These are phyloP conservation scores for Eledone cirrhosa DNA, from an alignment of 2,888 invertebrate species.

Conservation along the genomic window DNA sequence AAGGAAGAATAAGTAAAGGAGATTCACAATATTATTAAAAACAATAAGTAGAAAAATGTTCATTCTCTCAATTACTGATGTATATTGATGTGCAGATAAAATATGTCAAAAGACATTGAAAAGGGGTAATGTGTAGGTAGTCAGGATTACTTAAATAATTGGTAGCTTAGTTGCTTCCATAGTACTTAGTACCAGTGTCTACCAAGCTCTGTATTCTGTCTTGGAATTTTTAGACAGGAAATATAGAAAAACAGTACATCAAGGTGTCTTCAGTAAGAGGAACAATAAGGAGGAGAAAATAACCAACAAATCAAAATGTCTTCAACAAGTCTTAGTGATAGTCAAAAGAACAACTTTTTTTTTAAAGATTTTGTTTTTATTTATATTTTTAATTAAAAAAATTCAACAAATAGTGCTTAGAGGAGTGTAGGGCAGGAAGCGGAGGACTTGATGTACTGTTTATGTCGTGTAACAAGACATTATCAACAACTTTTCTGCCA, in stretches of 20 bases:
- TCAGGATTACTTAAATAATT: too few species aligned
- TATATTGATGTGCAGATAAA: too few species aligned
- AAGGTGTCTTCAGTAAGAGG: not conserved
- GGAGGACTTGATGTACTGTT: too few species aligned
- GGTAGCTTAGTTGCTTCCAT: not conserved
- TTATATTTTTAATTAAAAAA: constrained; percentile 15
- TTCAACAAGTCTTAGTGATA: constrained; percentile 21
- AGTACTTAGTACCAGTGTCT: constrained; percentile 18
- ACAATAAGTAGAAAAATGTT: constrained; percentile 13
- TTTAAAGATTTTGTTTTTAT: not conserved
- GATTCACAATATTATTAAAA: too few species aligned
- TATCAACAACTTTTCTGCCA: too few species aligned
- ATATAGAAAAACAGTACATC: not conserved
- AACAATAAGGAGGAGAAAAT: not conserved
- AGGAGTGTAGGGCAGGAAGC: not conserved
- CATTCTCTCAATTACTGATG: not conserved
- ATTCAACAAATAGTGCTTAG: constrained; percentile 26
- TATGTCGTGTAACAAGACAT: too few species aligned
- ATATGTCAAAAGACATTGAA: too few species aligned
- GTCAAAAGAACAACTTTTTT: not conserved
- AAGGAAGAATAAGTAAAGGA: too few species aligned
- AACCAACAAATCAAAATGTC: not conserved
- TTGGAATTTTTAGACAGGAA: not conserved
- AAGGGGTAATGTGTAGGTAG: too few species aligned
- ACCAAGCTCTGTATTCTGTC: not conserved